Conservation (phyloP, 2,888 invertebrate genomes). For the Brachylomia viminalis region DNA sequence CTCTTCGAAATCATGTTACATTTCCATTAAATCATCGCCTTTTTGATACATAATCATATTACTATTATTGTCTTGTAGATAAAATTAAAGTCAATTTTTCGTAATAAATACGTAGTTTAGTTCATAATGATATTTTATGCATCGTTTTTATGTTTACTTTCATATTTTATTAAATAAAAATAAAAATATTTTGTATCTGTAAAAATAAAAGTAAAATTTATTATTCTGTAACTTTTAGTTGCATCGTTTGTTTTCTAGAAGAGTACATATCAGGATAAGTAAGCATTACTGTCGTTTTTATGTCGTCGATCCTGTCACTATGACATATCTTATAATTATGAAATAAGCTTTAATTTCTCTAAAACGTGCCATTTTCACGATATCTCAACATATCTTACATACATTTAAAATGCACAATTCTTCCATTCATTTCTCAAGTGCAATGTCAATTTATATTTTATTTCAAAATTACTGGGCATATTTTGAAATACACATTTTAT, state of each 20-base stretch:
- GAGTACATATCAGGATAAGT: constrained; percentile 60
- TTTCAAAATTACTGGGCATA: constrained; percentile 45
- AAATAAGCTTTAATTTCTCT: constrained; percentile 75
- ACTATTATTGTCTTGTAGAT: constrained; percentile 43
- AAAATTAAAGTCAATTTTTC: constrained; percentile 58
- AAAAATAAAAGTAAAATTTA: constrained; percentile 19
- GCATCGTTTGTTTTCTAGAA: constrained; percentile 49
- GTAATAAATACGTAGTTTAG: constrained; percentile 25
- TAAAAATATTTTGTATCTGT: constrained; percentile 14
- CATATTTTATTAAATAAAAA: constrained; percentile 28
- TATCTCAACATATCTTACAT: constrained; percentile 76
- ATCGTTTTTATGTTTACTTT: constrained; percentile 36
- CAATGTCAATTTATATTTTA: constrained; percentile 65
- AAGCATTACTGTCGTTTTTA: constrained; percentile 13
- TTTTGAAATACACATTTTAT: constrained; percentile 16
- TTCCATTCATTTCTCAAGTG: constrained; percentile 69
- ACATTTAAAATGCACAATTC: constrained; percentile 67
- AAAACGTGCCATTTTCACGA: constrained; percentile 78
- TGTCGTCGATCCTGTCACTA: constrained; percentile 34
- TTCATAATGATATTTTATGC: constrained; percentile 31
- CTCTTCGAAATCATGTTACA: constrained; percentile 25
- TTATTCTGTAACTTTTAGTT: constrained; percentile 31
- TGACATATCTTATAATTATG: constrained; percentile 44
- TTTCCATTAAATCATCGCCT: constrained; percentile 45
- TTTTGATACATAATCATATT: constrained; percentile 24